Base-by-base conservation (phyloP, 2,888 invertebrate species). In the Corythucha ciliata region DNA sequence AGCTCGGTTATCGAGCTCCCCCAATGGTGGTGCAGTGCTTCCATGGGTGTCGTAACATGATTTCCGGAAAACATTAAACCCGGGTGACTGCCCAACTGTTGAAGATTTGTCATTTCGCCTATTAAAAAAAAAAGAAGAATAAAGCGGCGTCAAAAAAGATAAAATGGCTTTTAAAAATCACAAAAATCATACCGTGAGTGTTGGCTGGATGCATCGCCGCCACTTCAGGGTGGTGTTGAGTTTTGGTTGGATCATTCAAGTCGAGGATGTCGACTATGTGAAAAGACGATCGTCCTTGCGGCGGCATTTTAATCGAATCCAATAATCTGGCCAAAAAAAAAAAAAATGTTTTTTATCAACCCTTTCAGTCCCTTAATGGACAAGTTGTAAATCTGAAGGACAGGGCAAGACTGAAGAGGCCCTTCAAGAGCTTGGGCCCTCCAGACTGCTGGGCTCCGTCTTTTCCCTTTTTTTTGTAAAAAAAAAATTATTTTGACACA, bases 251-350 rank as follows among this genome's bases (percentile, higher is more conserved):
- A 36, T 85, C 85, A 64, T 90, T 90, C 62, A 93, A 74, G 62
- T 93, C 91, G 64, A 93, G 74, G 64, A 93, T 92, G 68, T 93
- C 92, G 62, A 90, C 87, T 64, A 93, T 92, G 65, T 89, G 88
- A 70, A 93, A 93, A 36, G 81, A 81, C 0, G 85, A 77, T 61
- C 83, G 74, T 64, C 81, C 81, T 47, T 64, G 67, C 54, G 69
- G 65, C 0, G 82, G 81, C 75, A 83, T 81, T 70, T 84, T 84
- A 77, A 84, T 83, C 62, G 80, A 82, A 67, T 88, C 88, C 67
- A 88, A 71, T 54, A 88, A 72, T 64, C 88, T 88, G 75, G 10
- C n/a, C n/a, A n/a, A n/a, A n/a, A n/a, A n/a, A n/a, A n/a, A n/a
- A 29, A 10, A 29, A 29, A 29, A 10, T 29, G 8, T 29, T 29